These are phyloP conservation scores for Philonicus albiceps DNA, from an alignment of 2,888 invertebrate species.

Conservation along the genomic window DNA sequence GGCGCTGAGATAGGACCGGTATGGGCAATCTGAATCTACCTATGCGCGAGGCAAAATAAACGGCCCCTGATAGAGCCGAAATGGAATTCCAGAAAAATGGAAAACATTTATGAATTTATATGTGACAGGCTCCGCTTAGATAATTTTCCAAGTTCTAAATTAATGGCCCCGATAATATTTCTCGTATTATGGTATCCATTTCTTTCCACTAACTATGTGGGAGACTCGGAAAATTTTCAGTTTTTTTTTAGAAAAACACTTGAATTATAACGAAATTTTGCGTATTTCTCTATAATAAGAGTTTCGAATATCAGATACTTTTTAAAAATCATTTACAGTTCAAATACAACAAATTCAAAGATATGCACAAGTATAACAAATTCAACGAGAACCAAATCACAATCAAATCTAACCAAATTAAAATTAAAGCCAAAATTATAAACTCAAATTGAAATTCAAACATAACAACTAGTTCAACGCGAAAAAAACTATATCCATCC, in stretches of 20 bases:
- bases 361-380: no score
- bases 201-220: neutral
- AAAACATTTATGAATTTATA: conserved; percentile 39
- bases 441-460: no score
- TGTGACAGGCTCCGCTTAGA: conserved; percentile 41
- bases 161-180: conserved; percentile 37
- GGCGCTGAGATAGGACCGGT: neutral
- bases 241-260: neutral
- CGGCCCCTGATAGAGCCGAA: conserved; percentile 15
- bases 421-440: no score
- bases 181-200: neutral
- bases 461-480: no score
- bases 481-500: no score
- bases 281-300: no score
- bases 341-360: no score
- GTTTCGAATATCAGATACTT: no score
- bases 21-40: neutral
- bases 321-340: no score
- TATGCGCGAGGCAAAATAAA: neutral
- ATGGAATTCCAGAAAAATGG: conserved; percentile 23
- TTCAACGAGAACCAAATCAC: no score
- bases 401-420: no score
- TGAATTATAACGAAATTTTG: no score
- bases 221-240: neutral
- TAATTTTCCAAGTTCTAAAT: conserved; percentile 35